Evolutionary conservation across 2,797 vertebrate genomes (phyloP).

Genomic region (Gymnocypris eckloni): DNA sequence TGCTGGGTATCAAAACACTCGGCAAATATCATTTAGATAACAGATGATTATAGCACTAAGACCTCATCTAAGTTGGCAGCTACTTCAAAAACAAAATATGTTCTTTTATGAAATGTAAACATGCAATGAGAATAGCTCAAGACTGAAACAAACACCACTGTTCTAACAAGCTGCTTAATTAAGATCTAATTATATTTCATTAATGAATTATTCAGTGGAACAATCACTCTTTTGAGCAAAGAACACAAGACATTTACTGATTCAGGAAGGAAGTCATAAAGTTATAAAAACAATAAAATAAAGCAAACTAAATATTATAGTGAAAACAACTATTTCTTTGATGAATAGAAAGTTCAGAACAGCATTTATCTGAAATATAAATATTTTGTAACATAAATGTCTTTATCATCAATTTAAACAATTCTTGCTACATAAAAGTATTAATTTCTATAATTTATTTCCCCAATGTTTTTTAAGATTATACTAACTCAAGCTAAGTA

Average conservation of each 20-base stretch:
- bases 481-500: too few relatives aligned
- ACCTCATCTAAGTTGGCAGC: neutral
- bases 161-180: neutral
- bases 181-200: neutral
- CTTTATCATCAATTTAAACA: too few relatives aligned
- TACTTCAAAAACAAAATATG: neutral
- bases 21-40: slow-evolving; percentile 13
- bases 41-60: neutral
- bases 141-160: neutral
- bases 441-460: too few relatives aligned
- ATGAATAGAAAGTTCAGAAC: too few relatives aligned
- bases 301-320: neutral
- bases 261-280: neutral
- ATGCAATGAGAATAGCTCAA: neutral
- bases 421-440: too few relatives aligned
- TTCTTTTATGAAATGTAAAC: neutral
- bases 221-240: neutral
- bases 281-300: neutral
- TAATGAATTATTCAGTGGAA: neutral
- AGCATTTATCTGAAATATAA: too few relatives aligned
- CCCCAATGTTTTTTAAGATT: too few relatives aligned
- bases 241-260: neutral
- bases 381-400: too few relatives aligned
- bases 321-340: too few relatives aligned
- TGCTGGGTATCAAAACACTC: neutral